These are phyloP conservation scores for Campopleginae sp. DNA, from an alignment of 2,888 invertebrate species.

Conservation along the genomic window DNA sequence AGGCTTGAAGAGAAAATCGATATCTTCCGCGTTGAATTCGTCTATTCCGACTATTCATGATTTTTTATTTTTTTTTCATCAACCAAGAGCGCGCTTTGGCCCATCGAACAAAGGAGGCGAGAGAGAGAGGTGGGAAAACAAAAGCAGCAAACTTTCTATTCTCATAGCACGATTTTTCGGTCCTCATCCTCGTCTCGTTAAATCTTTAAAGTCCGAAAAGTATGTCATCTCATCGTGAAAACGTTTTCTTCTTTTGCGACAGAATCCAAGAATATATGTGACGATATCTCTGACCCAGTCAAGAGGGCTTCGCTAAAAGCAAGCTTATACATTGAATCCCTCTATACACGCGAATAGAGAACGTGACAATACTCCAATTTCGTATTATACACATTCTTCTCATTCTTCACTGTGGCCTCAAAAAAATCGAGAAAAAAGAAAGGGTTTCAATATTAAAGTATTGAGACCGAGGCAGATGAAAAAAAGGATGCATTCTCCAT, in stretches of 20 bases:
- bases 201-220: constrained; percentile 49
- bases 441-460: constrained; percentile 55
- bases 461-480: constrained; percentile 46
- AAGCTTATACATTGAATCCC: constrained; percentile 11
- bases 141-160: constrained; percentile 2
- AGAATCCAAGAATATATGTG: constrained; percentile 39
- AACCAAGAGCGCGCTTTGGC: constrained; percentile 5
- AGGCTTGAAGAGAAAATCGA: not conserved
- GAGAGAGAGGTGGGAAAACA: not conserved
- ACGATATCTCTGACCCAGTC: constrained; percentile 49
- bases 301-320: constrained; percentile 59
- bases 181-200: constrained; percentile 33
- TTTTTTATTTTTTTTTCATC: not conserved
- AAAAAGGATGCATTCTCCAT: constrained; percentile 57
- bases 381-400: constrained; percentile 65
- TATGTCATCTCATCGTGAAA: constrained; percentile 53
- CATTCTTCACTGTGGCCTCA: constrained; percentile 67
- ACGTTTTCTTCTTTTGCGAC: constrained; percentile 21
- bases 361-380: constrained; percentile 63
- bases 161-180: not conserved
- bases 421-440: constrained; percentile 65
- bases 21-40: not conserved
- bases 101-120: not conserved
- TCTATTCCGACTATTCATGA: not conserved
- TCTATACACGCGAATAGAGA: constrained; percentile 10